Evolutionary conservation across 2,113 vertebrate genomes (phyloP), one percentile per base, ranked within the genome.

Genomic region (Myocastor coypus): DNA sequence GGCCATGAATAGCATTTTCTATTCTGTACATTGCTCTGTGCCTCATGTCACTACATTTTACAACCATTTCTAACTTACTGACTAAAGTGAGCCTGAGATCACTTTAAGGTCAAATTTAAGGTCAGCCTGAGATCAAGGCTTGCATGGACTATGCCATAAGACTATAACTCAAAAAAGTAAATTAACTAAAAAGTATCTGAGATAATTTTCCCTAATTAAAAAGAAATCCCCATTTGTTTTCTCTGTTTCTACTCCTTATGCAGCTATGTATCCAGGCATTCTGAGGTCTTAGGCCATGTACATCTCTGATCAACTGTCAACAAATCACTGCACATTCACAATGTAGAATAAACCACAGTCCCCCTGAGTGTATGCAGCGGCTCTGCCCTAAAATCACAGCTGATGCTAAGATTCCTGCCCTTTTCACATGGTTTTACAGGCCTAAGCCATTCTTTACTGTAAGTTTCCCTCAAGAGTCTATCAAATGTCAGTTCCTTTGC

Each of bases 391-490:
- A 50, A 94, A 16, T n/a, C 34, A 42, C 0, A 30, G 50, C 3
- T 10, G 42, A 3, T 8, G 14, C 34, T 30, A 52, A 64, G 40
- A 75, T 1, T 24, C 4, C 2, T 8, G 28, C 4, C 5, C 69
- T 14, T 12, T 17, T 14, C 37, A 40, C 34, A 40, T n/a, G 71
- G 3, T 46, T 40, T 57, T 52, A 40, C 3, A 46, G 42, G 20
- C 24, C 5, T 32, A 20, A 40, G 9, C 66, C 32, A 52, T 7
- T 52, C 34, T 1, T 7, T 34, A 26, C 7, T 26, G 11, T 0
- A 1, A 75, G 0, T 46, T 2, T 69, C 55, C 19, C 32, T 52
- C 52, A 32, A 13, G 28, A 78, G 22, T 6, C 17, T 22, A 55
- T 20, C 1, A 24, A 57, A 69, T 11, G 55, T 12, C 26, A 57